Evolutionary conservation across 2,888 invertebrate species (phyloP), one percentile per base, ranked within the genome.

Genomic region (Cetonia aurata): DNA sequence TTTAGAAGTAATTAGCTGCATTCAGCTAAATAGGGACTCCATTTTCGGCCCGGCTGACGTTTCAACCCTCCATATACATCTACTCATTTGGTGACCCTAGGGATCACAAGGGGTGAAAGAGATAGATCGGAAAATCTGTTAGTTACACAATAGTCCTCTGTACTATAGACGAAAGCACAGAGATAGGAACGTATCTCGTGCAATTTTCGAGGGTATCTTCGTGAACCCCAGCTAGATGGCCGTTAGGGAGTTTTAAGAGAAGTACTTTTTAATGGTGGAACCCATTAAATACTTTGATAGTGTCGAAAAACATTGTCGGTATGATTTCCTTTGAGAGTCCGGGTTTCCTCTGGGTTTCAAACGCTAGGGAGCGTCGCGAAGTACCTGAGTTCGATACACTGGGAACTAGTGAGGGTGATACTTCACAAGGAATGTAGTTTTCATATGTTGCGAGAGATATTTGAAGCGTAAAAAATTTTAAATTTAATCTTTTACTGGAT

Each of bases 91-190:
- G 37, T 37, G 37, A 33, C 33, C n/a, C 37, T 48, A 33, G 37
- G 44, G 62, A 50, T 37, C 50, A 33, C 31, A 15, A 13, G 50
- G 62, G 13, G n/a, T 33, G 15, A 17, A 37, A 42, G 15, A 31
- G 62, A 62, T 62, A 50, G 62, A 62, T 48, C 50, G 62, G 62
- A 62, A 48, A 62, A 62, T 62, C 62, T 62, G 62, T 62, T 62
- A 62, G 48, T 62, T 33, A 31, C 48, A 62, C 62, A 62, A 62
- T 62, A 48, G 50, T 13, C 59, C 33, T 44, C 6, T 48, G 31
- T 12, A 31, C 48, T 15, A 48, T 48, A 13, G 62, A 57, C 10
- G 6, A 15, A 17, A 6, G 3, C 57, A 41, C 42, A 0, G 41
- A 37, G 48, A 48, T 13, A 52, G n/a, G 46, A n/a, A 46, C 46